Percentiles rank a stretch among this genome's conserved stretches.
Evolutionary conservation across 2,797 vertebrate species (phyloP).

Genomic region (Myotis planiceps): DNA sequence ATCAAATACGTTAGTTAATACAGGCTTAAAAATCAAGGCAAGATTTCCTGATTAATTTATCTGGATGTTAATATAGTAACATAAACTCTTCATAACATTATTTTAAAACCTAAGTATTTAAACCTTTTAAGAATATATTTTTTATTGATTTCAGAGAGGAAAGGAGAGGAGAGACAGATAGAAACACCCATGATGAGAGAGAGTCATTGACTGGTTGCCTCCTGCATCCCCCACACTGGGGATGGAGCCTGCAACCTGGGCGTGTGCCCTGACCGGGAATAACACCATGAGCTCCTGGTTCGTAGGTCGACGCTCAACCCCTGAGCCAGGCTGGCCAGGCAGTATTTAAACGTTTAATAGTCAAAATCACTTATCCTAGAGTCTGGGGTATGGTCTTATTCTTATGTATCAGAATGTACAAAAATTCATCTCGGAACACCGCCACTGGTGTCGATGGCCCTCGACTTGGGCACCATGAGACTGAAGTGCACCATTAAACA

Average conservation of each 20-base stretch:
- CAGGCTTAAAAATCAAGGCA: background rate
- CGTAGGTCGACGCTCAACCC: too few species aligned
- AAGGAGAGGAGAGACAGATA: too few species aligned
- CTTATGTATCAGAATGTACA: background rate
- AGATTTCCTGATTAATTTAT: background rate
- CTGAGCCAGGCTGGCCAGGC: too few species aligned
- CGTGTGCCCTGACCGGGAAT: too few species aligned
- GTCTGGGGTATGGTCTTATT: background rate
- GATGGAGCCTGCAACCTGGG: too few species aligned
- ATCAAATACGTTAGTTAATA: background rate
- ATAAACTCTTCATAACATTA: background rate
- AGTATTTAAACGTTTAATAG: background rate
- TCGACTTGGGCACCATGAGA: background rate
- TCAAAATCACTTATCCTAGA: background rate
- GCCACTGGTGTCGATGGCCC: background rate
- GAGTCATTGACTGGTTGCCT: too few species aligned
- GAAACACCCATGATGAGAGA: too few species aligned
- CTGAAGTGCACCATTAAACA: background rate
- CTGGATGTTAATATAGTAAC: conserved; percentile 21
- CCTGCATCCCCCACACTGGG: too few species aligned
- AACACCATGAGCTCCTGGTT: too few species aligned
- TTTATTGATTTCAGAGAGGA: too few species aligned
- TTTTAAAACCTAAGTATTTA: conserved; percentile 12
- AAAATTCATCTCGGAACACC: conserved; percentile 2
- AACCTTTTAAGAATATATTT: too few species aligned